Conservation (phyloP, 2,113 vertebrate species). For the Nymphicus hollandicus region DNA sequence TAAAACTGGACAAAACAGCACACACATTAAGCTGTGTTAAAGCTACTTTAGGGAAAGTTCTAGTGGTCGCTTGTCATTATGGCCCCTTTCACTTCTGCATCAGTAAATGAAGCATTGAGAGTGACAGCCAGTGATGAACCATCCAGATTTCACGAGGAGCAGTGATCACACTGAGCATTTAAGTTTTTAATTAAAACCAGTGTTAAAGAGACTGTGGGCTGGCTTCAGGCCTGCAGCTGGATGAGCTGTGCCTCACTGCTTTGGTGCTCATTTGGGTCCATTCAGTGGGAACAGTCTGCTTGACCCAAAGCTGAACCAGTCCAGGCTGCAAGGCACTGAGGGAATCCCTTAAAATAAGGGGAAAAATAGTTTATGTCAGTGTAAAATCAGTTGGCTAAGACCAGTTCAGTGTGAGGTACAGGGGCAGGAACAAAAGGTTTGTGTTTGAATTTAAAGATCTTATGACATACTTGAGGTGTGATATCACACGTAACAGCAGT, state of each 20-base stretch:
- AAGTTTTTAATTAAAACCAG: neutral
- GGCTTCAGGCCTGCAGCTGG: neutral
- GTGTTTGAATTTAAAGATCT: neutral
- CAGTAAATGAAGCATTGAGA: neutral
- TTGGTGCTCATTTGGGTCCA: accelerated
- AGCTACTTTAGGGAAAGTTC: neutral
- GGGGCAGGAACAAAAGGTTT: neutral
- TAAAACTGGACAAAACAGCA: neutral
- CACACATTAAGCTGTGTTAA: accelerated
- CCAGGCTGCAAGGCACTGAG: neutral
- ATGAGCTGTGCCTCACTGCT: accelerated
- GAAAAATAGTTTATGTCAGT: neutral
- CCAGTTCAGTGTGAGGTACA: neutral
- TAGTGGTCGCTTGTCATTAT: neutral
- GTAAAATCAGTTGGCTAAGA: neutral
- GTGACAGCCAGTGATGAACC: neutral
- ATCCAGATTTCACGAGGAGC: neutral
- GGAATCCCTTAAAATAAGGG: neutral
- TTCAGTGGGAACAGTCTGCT: neutral
- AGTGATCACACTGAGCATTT: neutral
- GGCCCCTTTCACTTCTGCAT: neutral
- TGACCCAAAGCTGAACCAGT: neutral
- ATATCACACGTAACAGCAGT: neutral
- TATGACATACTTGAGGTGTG: neutral
- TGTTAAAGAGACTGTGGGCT: accelerated